Evolutionary conservation across 2,888 invertebrate species (phyloP), one percentile per base, ranked within the genome.

Genomic region (Adela reaumurella): DNA sequence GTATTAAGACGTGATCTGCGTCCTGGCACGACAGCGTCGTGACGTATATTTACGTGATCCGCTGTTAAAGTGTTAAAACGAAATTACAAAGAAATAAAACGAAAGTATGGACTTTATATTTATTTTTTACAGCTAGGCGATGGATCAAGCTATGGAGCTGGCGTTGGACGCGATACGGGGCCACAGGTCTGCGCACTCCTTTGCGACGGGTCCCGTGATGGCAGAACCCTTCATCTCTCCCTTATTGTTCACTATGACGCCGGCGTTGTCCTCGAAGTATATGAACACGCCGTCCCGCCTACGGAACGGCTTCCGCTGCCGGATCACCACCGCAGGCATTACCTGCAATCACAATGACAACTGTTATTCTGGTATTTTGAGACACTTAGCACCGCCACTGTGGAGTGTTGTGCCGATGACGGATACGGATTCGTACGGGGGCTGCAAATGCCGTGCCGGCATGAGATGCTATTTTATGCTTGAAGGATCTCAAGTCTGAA

Each of bases 141-240:
- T 14, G 14, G 11, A 6, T 73, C 70, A 98, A 67, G 97, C 97
- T 82, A 99, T 98, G 67, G 97, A 97, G 82, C 97, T 94, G 53
- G 99, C 97, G 76, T 98, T 98, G 49, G 97, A 97, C 51, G 99
- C 98, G 72, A 99, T 98, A 85, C 98, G 94, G 57, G 99, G 99
- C 99, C 99, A 99, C 58, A 99, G 83, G 77, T 99, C 99, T 49
- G 99, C 99, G 79, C 99, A 99, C 81, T 99, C 99, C 80, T 99
- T 99, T 20, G 99, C 97, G 24, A 99, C 99, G 49, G 99, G 99
- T 57, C 99, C 99, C 46, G 98, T 99, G 68, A 99, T 98, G 53
- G 99, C 98, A 17, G 98, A 98, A 52, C 96, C 98, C 80, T 98
- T 98, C 98, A 98, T 98, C 84, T 99, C 98, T 54, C 98, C 99